Percentiles rank a stretch among this genome's conserved stretches.
Evolutionary conservation across 2,888 invertebrate genomes (phyloP).

Genomic region (Leptinotarsa tumamoca): DNA sequence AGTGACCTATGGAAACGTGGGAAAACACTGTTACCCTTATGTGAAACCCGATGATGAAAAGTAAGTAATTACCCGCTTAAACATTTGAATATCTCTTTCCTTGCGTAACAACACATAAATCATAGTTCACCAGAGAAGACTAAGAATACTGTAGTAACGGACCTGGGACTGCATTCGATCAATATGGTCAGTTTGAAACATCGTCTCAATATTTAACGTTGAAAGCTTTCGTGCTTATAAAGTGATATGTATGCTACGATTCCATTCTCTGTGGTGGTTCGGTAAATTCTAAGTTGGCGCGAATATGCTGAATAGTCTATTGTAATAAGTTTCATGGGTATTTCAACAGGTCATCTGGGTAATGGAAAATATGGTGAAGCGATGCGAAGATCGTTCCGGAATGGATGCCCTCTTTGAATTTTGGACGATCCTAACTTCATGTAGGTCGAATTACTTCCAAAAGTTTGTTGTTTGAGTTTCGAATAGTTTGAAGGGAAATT

Average conservation of each 20-base stretch:
- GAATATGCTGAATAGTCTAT: slow-evolving; percentile 19
- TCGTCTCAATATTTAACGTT: slow-evolving; percentile 12
- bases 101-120: too few species aligned
- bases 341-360: slow-evolving; percentile 17
- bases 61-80: too few species aligned
- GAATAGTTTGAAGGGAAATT: not conserved
- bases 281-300: slow-evolving; percentile 6
- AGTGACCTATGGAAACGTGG: too few species aligned
- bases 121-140: not conserved
- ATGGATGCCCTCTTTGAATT: not conserved
- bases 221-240: slow-evolving; percentile 13
- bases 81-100: too few species aligned
- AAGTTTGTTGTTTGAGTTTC: not conserved
- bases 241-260: slow-evolving; percentile 12
- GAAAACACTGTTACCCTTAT: too few species aligned
- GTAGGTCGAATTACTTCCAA: slow-evolving; percentile 4
- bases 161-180: not conserved
- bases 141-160: not conserved
- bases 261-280: slow-evolving; percentile 18
- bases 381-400: not conserved
- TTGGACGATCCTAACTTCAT: not conserved
- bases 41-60: too few species aligned
- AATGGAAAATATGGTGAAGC: slow-evolving; percentile 7
- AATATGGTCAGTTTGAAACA: slow-evolving; percentile 9
- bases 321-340: slow-evolving; percentile 16